Evolutionary conservation across 2,797 vertebrate species (phyloP), one percentile per base, ranked within the genome.

Genomic region (Prionace glauca): DNA sequence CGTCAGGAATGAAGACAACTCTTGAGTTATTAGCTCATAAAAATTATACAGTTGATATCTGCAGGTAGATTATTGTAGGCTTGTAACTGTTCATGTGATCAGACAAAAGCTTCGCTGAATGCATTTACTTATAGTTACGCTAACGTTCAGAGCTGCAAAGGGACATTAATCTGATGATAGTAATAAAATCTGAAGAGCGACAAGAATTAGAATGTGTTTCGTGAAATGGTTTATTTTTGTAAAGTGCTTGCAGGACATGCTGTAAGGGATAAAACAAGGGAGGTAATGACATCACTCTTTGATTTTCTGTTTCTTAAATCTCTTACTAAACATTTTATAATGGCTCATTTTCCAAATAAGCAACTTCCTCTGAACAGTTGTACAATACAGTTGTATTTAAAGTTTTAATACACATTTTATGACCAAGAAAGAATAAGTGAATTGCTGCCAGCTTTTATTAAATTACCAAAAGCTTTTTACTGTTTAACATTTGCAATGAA

Each of bases 1-100:
- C 69, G 77, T 95, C 71, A 95, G 69, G 41, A 95, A 26, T 95
- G 71, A 74, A 95, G 93, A 77, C 71, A 77, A 56, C 11, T 41
- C 91, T 56, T 74, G 71, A 95, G 93, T 77, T 95, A 95, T 56
- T 74, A 77, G 45, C 93, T 94, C 92, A 50, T 94, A 94, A 94
- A 94, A 94, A 94, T 71, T 45, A 94, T 72, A 94, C 69, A 77
- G 93, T 56, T 95, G 71, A 95, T 95, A 45, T 95, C 93, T 60
- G 93, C 93, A 95, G 45, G 45, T 77, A 77, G 71, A 71, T 94
- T 74, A 94, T 94, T 71, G 65, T 94, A 29, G 45, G 0, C 41
- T 56, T 95, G 71, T 22, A 71, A 50, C 45, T 77, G 45, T 95
- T 77, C 50, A 60, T 77, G 71, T 69, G 62, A 92, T 92, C 62